A percentile compares a stretch with the other conserved stretches of the same genome.
phyloP scores from a whole-genome alignment of 2,797 vertebrate species.

The Lacerta viridis region DNA sequence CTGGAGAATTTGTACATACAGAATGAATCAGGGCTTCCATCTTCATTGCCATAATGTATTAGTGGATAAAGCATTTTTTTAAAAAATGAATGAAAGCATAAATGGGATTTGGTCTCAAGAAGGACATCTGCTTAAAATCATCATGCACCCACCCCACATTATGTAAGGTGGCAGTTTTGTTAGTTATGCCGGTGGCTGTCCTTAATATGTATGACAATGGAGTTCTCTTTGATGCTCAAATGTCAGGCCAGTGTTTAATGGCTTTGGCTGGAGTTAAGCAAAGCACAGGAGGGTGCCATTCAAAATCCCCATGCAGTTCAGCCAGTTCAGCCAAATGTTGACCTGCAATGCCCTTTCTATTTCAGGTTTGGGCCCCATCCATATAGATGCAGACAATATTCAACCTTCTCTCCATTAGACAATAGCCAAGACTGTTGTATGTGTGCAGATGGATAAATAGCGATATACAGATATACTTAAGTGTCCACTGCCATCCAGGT shows the following conservation, averaged over 20 bases:
- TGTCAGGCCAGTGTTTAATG: conserved; percentile 58
- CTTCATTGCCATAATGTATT: conserved; percentile 59
- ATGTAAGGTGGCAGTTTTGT: conserved; percentile 62
- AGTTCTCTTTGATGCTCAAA: conserved; percentile 48
- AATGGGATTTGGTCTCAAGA: conserved; percentile 70
- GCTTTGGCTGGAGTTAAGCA: conserved; percentile 50
- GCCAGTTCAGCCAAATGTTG: conserved; percentile 52
- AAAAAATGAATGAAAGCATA: conserved; percentile 49
- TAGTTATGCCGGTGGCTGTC: conserved; percentile 34
- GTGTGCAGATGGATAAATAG: conserved; percentile 22
- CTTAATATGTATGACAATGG: conserved; percentile 44
- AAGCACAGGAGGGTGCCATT: conserved; percentile 26
- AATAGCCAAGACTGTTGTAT: conserved; percentile 60
- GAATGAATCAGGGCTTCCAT: conserved; percentile 10
- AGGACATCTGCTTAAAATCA: conserved; percentile 68
- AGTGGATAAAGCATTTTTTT: conserved; percentile 53
- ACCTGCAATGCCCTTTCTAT: conserved; percentile 49
- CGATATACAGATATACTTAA: conserved; percentile 6
- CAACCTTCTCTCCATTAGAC: conserved; percentile 35
- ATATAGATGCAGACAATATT: conserved; percentile 33
- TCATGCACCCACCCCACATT: conserved; percentile 56
- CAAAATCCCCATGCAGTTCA: conserved; percentile 39
- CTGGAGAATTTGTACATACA: neutral
- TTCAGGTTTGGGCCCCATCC: conserved; percentile 44
- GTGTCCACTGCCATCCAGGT: conserved; percentile 39